phyloP scores from a whole-genome alignment of 2,888 invertebrate genomes.

The Meandrusa payeni region DNA sequence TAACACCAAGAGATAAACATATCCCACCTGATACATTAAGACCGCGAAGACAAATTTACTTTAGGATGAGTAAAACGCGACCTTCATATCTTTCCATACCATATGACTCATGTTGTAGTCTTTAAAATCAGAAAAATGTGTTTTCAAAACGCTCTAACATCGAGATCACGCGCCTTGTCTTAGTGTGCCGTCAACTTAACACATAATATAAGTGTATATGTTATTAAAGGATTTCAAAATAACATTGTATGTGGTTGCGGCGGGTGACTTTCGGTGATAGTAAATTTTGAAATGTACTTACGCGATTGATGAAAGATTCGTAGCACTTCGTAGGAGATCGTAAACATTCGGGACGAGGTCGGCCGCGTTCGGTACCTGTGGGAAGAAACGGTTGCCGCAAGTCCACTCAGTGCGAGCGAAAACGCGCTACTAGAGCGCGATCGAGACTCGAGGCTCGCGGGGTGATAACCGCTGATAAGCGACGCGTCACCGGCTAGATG shows the following conservation, averaged over 20 bases:
- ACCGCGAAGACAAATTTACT: slow-evolving; percentile 57
- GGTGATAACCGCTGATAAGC: slow-evolving; percentile 75
- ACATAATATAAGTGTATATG: background rate
- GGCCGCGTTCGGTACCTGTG: slow-evolving; percentile 34
- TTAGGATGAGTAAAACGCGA: slow-evolving; percentile 37
- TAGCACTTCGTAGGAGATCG: slow-evolving; percentile 26
- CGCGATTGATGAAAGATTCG: slow-evolving; percentile 21
- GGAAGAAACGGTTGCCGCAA: slow-evolving; percentile 34
- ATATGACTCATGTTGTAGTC: slow-evolving; percentile 35
- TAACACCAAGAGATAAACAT: slow-evolving; percentile 44
- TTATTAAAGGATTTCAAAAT: slow-evolving; percentile 1
- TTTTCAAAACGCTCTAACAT: slow-evolving; percentile 35
- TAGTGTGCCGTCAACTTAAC: slow-evolving; percentile 10
- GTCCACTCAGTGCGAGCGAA: slow-evolving; percentile 54
- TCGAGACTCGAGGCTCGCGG: slow-evolving; percentile 53
- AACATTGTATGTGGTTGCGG: background rate
- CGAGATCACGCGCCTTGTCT: slow-evolving; percentile 33
- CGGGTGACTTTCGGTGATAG: slow-evolving; percentile 18
- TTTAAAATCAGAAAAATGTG: slow-evolving; percentile 32
- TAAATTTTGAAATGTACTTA: slow-evolving; percentile 27
- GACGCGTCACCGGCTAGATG: slow-evolving; percentile 52
- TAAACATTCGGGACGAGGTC: slow-evolving; percentile 24
- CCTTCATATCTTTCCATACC: slow-evolving; percentile 37
- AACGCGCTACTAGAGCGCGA: slow-evolving; percentile 54
- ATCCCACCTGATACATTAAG: slow-evolving; percentile 60